Percentiles rank a stretch among this genome's conserved stretches.
phyloP scores from a whole-genome alignment of 23 tunicate genomes.

The Clavelina lepadiformis region DNA sequence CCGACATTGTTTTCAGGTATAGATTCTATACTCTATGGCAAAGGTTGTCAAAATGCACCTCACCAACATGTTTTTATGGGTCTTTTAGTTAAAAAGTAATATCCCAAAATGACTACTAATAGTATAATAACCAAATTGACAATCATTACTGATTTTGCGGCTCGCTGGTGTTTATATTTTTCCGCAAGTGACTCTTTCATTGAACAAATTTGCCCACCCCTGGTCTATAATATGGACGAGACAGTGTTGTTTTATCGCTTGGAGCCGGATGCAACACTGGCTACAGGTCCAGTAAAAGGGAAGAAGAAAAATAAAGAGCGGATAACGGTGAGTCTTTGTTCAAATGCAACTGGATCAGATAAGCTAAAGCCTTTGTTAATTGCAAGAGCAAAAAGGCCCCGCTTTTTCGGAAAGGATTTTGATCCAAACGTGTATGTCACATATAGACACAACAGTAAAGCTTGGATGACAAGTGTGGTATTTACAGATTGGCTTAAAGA shows the following conservation, averaged over 20 bases:
- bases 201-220: no score
- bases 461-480: conserved; percentile 5
- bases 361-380: conserved; percentile 13
- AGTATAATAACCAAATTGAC: no score
- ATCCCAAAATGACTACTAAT: no score
- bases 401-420: conserved; percentile 9
- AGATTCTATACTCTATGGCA: no score
- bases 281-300: conserved; percentile 4
- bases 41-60: no score
- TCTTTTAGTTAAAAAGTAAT: no score
- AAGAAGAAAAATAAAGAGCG: conserved; percentile 3
- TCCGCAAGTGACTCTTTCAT: no score
- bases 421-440: conserved; percentile 8
- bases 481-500: conserved; percentile 14
- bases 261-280: conserved; percentile 1
- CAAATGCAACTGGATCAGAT: conserved; percentile 4
- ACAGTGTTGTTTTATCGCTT: background rate
- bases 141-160: no score
- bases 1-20: no score
- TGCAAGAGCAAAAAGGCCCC: conserved; percentile 13
- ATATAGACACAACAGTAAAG: conserved; percentile 8
- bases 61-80: no score
- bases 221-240: background rate
- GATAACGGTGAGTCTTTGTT: conserved; percentile 4
- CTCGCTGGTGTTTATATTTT: no score